Evolutionary conservation across 2,888 invertebrate species (phyloP).

Genomic region (Cordilura impudica): DNA sequence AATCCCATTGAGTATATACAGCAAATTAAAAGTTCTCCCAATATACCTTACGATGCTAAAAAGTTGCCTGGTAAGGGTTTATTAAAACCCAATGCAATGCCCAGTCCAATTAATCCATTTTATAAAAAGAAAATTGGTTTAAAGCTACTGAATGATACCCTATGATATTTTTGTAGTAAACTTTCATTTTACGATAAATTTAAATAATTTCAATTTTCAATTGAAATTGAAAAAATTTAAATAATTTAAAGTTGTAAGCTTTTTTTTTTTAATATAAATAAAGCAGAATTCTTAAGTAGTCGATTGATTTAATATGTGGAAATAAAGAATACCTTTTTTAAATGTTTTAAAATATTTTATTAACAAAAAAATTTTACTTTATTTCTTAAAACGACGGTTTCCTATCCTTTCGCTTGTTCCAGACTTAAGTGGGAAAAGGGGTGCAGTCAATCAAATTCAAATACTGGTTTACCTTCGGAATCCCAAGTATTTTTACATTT

Average conservation of each 20-base stretch:
- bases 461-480: slow-evolving; percentile 82
- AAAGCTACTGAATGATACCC: slow-evolving; percentile 69
- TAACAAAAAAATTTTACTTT: slow-evolving; percentile 37
- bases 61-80: slow-evolving; percentile 85
- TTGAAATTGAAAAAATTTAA: too few relatives aligned
- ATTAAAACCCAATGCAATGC: slow-evolving; percentile 83
- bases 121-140: slow-evolving; percentile 80
- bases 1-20: slow-evolving; percentile 85
- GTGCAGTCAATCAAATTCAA: slow-evolving; percentile 71
- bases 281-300: background rate
- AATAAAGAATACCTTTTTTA: slow-evolving; percentile 27
- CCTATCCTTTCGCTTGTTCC: background rate
- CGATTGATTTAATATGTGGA: background rate
- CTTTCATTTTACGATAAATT: slow-evolving; percentile 32
- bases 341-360: slow-evolving; percentile 39
- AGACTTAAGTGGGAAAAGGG: slow-evolving; percentile 7
- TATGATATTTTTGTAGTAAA: slow-evolving; percentile 65
- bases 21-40: slow-evolving; percentile 85
- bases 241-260: slow-evolving; percentile 31
- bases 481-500: slow-evolving; percentile 85
- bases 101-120: slow-evolving; percentile 88
- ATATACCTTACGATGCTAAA: slow-evolving; percentile 85
- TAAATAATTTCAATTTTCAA: slow-evolving; percentile 49
- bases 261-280: slow-evolving; percentile 27
- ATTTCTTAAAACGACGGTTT: slow-evolving; percentile 22